phyloP scores from a whole-genome alignment of 2,113 vertebrate genomes.

The Lophochroa leadbeateri region DNA sequence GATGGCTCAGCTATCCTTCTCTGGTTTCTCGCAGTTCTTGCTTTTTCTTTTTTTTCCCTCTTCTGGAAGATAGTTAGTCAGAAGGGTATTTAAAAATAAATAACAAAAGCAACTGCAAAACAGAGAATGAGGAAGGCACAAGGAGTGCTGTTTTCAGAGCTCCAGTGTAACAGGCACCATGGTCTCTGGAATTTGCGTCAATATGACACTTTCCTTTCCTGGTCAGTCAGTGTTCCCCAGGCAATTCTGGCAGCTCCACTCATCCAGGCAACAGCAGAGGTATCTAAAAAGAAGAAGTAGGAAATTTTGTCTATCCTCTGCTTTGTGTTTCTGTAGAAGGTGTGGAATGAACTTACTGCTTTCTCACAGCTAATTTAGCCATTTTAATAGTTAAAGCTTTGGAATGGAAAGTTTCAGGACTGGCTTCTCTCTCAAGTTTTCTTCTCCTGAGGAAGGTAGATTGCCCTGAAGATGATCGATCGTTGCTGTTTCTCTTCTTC shows the following conservation, averaged over 20 bases:
- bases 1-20: slow-evolving; percentile 41
- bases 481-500: neutral
- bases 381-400: neutral
- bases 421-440: neutral
- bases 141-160: neutral
- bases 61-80: neutral
- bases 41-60: neutral
- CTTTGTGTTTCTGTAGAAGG: neutral
- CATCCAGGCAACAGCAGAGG: neutral
- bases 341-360: neutral
- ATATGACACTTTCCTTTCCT: neutral
- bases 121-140: neutral
- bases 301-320: neutral
- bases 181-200: neutral
- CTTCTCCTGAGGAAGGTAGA: neutral
- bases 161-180: neutral
- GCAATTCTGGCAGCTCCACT: neutral
- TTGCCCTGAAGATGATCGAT: neutral
- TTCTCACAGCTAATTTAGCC: neutral
- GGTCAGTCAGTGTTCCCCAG: neutral
- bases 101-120: slow-evolving; percentile 11
- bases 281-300: neutral
- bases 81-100: slow-evolving; percentile 26
- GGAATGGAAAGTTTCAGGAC: neutral
- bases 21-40: slow-evolving; percentile 34